Percentiles rank a stretch among this genome's conserved stretches.
Evolutionary conservation across 2,797 vertebrate genomes (phyloP).

Genomic region (Chrosomus eos): DNA sequence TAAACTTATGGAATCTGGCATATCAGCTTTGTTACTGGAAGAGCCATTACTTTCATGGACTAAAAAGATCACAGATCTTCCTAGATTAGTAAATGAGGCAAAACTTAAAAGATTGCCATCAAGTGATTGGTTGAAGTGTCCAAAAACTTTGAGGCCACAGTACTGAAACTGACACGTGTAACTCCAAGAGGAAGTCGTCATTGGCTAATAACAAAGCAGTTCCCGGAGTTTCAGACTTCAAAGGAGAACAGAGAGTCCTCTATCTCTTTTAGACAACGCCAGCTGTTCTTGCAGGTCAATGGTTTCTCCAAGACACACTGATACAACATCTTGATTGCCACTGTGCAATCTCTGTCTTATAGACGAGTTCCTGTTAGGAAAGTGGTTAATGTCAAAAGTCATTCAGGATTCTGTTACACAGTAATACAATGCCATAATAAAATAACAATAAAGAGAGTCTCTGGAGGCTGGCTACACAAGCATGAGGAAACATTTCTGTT

Average conservation of each 20-base stretch:
- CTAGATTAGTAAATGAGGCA: neutral
- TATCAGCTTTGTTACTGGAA: slow-evolving; percentile 67
- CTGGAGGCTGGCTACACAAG: neutral
- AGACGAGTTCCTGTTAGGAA: neutral
- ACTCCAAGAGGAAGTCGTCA: slow-evolving; percentile 52
- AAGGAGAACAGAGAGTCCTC: slow-evolving; percentile 66
- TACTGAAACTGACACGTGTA: slow-evolving; percentile 51
- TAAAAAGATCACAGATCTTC: neutral
- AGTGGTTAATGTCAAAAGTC: neutral
- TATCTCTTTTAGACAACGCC: slow-evolving; percentile 66
- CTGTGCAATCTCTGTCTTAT: neutral
- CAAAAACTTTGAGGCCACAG: neutral
- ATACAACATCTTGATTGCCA: slow-evolving; percentile 34
- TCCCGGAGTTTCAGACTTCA: slow-evolving; percentile 41
- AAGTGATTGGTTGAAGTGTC: neutral
- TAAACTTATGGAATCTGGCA: slow-evolving; percentile 58
- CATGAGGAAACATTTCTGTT: slow-evolving; percentile 62
- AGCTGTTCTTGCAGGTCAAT: slow-evolving; percentile 66
- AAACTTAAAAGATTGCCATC: neutral
- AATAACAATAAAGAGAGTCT: neutral
- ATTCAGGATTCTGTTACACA: slow-evolving; percentile 12
- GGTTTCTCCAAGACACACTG: slow-evolving; percentile 23
- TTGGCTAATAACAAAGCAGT: slow-evolving; percentile 67
- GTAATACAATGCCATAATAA: neutral
- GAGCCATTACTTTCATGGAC: slow-evolving; percentile 4